Evolutionary conservation across 2,113 vertebrate genomes (phyloP).

Genomic region (Heloderma charlesbogerti): DNA sequence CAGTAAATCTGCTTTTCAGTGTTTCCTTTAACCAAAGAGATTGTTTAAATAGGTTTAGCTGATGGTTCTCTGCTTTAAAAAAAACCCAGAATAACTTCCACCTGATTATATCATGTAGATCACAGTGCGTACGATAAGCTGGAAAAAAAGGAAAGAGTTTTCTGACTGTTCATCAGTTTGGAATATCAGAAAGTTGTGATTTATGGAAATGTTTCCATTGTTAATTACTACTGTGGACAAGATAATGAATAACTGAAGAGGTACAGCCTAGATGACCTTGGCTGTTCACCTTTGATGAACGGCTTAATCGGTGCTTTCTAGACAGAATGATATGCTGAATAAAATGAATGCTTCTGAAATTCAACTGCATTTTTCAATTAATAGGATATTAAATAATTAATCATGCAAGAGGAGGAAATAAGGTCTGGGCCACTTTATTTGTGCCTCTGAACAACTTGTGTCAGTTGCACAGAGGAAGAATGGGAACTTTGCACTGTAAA

Average conservation of each 20-base stretch:
- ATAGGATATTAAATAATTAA: constrained; percentile 97
- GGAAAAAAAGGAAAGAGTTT: constrained; percentile 47
- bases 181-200: constrained; percentile 80
- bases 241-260: constrained; percentile 82
- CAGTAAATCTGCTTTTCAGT: neutral
- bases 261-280: constrained; percentile 81
- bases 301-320: constrained; percentile 85
- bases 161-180: constrained; percentile 64
- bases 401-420: constrained; percentile 85
- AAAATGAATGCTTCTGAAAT: constrained; percentile 94
- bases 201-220: constrained; percentile 83
- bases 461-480: constrained; percentile 38
- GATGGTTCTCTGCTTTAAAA: constrained; percentile 33
- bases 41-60: constrained; percentile 41
- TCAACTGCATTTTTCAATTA: constrained; percentile 90
- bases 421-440: constrained; percentile 79
- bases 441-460: constrained; percentile 60
- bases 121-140: constrained; percentile 46
- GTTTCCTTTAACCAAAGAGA: neutral
- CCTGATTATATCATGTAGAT: constrained; percentile 35
- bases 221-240: constrained; percentile 80
- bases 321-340: constrained; percentile 84
- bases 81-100: neutral
- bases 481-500: constrained; percentile 52
- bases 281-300: constrained; percentile 81